Evolutionary conservation across 2,113 vertebrate genomes (phyloP).

Genomic region (Chroicocephalus ridibundus): DNA sequence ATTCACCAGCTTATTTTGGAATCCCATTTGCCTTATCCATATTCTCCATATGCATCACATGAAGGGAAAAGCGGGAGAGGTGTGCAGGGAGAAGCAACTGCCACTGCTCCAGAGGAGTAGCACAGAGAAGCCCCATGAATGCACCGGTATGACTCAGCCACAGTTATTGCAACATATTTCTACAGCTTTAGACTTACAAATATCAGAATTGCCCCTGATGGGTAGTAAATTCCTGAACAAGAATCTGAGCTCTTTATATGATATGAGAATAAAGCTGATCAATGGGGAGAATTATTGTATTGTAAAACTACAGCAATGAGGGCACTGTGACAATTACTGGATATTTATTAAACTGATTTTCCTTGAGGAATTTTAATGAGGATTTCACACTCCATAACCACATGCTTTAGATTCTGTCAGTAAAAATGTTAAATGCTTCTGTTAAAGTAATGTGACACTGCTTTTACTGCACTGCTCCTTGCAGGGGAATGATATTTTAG

Average conservation of each 20-base stretch:
- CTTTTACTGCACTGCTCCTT: constrained; percentile 37
- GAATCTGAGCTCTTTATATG: neutral
- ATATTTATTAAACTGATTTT: constrained; percentile 54
- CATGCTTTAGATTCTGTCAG: constrained; percentile 50
- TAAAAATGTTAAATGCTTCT: constrained; percentile 70
- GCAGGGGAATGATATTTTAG: constrained; percentile 42
- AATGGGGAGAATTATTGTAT: neutral
- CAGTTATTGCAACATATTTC: neutral
- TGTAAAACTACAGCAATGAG: constrained; percentile 1
- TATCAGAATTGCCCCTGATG: neutral
- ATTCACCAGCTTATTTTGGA: neutral
- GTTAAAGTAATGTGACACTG: constrained; percentile 49
- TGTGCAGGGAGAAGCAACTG: neutral
- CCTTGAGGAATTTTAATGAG: constrained; percentile 65
- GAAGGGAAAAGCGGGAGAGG: neutral
- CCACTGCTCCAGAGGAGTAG: neutral
- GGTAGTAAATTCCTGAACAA: constrained; percentile 12
- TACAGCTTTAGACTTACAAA: neutral
- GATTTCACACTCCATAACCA: constrained; percentile 71
- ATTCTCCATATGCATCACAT: fast-evolving
- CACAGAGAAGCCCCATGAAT: neutral
- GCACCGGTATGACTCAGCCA: neutral
- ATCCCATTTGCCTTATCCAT: neutral
- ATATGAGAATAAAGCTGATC: constrained; percentile 36
- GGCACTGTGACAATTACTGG: constrained; percentile 14